phyloP scores from a whole-genome alignment of 2,888 invertebrate genomes.

The Xanthorhoe spadicearia region DNA sequence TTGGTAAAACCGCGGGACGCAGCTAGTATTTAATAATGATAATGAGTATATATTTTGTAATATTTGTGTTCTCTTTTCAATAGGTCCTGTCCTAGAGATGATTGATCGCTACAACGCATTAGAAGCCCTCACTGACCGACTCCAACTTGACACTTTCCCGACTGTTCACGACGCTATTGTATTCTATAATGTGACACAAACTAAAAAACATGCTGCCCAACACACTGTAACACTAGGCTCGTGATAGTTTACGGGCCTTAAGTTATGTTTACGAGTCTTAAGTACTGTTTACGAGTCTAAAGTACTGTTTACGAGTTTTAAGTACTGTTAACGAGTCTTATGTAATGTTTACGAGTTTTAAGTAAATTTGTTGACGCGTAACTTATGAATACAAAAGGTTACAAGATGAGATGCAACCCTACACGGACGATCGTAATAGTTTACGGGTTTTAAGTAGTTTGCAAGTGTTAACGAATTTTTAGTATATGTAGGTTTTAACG shows the following conservation, averaged over 20 bases:
- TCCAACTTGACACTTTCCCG: constrained; percentile 86
- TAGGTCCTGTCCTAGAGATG: constrained; percentile 88
- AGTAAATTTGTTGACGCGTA: constrained; percentile 2
- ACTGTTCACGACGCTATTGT: constrained; percentile 89
- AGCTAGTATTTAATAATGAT: too few species aligned
- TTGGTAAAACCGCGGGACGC: too few species aligned
- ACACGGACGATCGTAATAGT: not conserved
- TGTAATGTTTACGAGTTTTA: constrained; percentile 15
- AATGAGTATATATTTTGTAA: too few species aligned
- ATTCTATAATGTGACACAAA: constrained; percentile 64
- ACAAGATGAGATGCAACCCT: too few species aligned
- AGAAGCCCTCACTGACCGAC: constrained; percentile 79
- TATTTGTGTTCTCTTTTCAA: constrained; percentile 1
- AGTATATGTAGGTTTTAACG: not conserved
- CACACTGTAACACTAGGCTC: constrained; percentile 53
- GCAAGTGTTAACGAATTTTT: not conserved
- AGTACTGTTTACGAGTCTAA: constrained; percentile 16
- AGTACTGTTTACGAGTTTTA: constrained; percentile 15
- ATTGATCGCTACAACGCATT: constrained; percentile 85
- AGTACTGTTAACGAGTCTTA: constrained; percentile 16
- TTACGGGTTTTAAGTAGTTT: constrained; percentile 10
- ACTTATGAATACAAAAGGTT: too few species aligned
- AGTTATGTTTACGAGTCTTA: constrained; percentile 14
- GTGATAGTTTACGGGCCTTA: constrained; percentile 43
- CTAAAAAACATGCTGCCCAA: constrained; percentile 51